Percentiles rank a stretch among this genome's conserved stretches.
Conservation (phyloP, 2,888 invertebrate genomes). For the Eupithecia pulchellata region DNA sequence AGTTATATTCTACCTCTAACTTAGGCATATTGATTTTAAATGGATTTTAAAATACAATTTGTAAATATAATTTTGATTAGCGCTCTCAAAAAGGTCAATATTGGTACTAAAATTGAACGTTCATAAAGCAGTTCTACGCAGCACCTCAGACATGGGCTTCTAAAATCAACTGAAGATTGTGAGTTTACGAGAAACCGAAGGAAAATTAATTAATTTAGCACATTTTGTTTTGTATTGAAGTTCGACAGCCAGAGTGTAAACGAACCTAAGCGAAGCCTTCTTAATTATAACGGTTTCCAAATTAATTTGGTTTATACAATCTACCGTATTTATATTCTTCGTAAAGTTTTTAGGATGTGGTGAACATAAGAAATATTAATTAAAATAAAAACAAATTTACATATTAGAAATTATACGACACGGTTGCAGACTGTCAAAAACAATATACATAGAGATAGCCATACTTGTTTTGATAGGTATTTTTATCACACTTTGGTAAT, state of each 20-base stretch:
- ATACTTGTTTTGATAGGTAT: too few species aligned
- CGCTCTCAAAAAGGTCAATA: background rate
- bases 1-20: too few species aligned
- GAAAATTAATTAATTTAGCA: conserved; percentile 40
- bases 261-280: conserved; percentile 34
- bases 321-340: background rate
- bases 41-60: too few species aligned
- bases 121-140: background rate
- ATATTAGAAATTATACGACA: too few species aligned
- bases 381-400: too few species aligned
- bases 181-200: conserved; percentile 32
- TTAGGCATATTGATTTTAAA: too few species aligned
- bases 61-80: background rate
- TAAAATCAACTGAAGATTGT: conserved; percentile 26
- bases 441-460: too few species aligned
- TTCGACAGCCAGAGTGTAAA: conserved; percentile 30
- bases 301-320: conserved; percentile 35
- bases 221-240: conserved; percentile 25
- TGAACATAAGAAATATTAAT: background rate
- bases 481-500: too few species aligned
- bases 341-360: background rate
- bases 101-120: background rate
- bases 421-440: too few species aligned
- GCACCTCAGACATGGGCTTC: background rate
- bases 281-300: conserved; percentile 42